Percentiles rank a stretch among this genome's conserved stretches.
phyloP scores from a whole-genome alignment of 2,888 invertebrate genomes.

The Limenitis camilla region DNA sequence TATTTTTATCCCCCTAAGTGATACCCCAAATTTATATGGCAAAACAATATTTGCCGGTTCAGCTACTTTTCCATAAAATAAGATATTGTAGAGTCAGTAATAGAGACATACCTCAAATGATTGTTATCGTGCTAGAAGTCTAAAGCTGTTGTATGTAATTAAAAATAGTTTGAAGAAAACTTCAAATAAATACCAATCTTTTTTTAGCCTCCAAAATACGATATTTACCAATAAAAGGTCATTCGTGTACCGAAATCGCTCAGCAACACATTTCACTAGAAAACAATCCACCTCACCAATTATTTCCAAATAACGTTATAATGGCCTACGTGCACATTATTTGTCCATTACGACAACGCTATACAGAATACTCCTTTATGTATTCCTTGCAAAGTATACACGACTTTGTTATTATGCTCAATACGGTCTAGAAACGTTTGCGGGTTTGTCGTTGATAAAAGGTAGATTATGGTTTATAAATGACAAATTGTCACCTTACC shows the following conservation, averaged over 20 bases:
- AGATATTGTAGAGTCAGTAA: too few relatives aligned
- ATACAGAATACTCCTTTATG: slow-evolving; percentile 10
- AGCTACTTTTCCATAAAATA: too few relatives aligned
- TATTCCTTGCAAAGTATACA: neutral
- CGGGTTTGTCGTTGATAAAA: slow-evolving; percentile 7
- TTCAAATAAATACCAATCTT: neutral
- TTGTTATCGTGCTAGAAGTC: too few relatives aligned
- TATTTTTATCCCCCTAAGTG: too few relatives aligned
- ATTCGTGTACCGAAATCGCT: slow-evolving; percentile 13
- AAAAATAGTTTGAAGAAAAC: neutral
- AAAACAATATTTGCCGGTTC: too few relatives aligned
- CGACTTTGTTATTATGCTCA: neutral
- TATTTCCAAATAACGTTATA: slow-evolving; percentile 67
- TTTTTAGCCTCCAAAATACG: neutral
- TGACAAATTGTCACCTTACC: slow-evolving; percentile 23
- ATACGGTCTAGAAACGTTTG: neutral
- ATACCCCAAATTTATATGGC: too few relatives aligned
- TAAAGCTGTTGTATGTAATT: too few relatives aligned
- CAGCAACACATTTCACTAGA: slow-evolving; percentile 14
- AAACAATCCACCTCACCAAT: slow-evolving; percentile 37
- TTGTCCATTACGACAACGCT: slow-evolving; percentile 54
- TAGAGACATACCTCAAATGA: too few relatives aligned
- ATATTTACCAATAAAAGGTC: slow-evolving; percentile 1
- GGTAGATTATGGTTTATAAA: slow-evolving; percentile 18
- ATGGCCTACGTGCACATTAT: slow-evolving; percentile 60